Evolutionary conservation across 2,888 invertebrate species (phyloP).

Genomic region (Cabera pusaria): DNA sequence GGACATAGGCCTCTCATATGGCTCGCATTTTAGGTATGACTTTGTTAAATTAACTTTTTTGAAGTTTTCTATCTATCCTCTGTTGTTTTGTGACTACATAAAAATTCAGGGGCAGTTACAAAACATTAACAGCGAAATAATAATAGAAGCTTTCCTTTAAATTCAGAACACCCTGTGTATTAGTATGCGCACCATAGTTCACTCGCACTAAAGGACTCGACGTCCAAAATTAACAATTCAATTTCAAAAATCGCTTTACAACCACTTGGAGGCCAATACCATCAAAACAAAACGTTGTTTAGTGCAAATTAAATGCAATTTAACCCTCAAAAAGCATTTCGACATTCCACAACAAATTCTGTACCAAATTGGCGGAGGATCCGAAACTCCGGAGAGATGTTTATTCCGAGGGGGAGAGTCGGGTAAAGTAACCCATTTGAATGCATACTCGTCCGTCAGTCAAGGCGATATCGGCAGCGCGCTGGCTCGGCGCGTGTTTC

Average conservation of each 20-base stretch:
- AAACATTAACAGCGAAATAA: conserved; percentile 28
- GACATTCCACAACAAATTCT: conserved; percentile 80
- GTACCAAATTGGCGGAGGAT: conserved; percentile 75
- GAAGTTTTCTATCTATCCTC: no score
- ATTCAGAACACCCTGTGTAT: conserved; percentile 26
- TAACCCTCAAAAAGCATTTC: conserved; percentile 77
- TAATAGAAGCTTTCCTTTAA: conserved; percentile 28
- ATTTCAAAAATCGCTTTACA: conserved; percentile 39
- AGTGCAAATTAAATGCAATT: conserved; percentile 81
- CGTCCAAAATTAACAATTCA: conserved; percentile 34
- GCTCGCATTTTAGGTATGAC: no score
- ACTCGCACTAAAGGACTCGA: conserved; percentile 31
- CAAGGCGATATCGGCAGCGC: conserved; percentile 84
- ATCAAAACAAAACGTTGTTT: conserved; percentile 72
- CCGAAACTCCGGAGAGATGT: conserved; percentile 62
- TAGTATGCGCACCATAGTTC: conserved; percentile 35
- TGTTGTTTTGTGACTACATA: no score
- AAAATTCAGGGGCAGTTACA: conserved; percentile 25
- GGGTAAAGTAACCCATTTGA: conserved; percentile 88
- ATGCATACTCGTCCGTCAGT: conserved; percentile 90
- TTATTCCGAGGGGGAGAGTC: conserved; percentile 63
- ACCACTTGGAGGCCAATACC: conserved; percentile 43
- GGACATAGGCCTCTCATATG: no score
- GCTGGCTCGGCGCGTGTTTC: conserved; percentile 65
- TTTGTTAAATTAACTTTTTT: no score